phyloP scores from a whole-genome alignment of 2,797 vertebrate genomes.

The Ctenopoma kingsleyae region DNA sequence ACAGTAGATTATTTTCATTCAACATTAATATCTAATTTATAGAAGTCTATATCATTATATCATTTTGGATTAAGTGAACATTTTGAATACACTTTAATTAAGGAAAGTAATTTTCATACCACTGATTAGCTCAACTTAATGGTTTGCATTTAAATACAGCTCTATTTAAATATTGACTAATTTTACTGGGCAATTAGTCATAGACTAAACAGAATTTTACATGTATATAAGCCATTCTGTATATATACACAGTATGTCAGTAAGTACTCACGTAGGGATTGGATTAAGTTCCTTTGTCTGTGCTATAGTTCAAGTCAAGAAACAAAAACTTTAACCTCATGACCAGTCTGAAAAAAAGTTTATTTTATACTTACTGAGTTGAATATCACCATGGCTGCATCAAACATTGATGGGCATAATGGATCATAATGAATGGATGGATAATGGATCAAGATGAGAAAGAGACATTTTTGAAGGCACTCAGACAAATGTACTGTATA shows the following conservation, averaged over 20 bases:
- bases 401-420: too few relatives aligned
- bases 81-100: conserved; percentile 44
- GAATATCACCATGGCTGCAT: neutral
- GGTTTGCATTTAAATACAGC: conserved; percentile 44
- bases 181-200: conserved; percentile 30
- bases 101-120: conserved; percentile 35
- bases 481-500: neutral
- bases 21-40: conserved; percentile 28
- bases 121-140: conserved; percentile 49
- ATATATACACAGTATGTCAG: too few relatives aligned
- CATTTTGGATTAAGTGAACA: conserved; percentile 23
- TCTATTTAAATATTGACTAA: conserved; percentile 42
- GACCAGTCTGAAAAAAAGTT: too few relatives aligned
- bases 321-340: too few relatives aligned
- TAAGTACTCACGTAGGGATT: too few relatives aligned
- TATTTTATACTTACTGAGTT: too few relatives aligned
- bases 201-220: conserved; percentile 34
- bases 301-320: too few relatives aligned
- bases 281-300: too few relatives aligned
- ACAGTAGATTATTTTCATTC: neutral
- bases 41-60: conserved; percentile 11
- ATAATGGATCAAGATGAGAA: neutral
- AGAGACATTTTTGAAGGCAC: neutral
- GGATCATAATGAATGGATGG: neutral
- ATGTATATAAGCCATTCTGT: neutral